Percentiles rank a stretch among this genome's conserved stretches.
Evolutionary conservation across 2,113 vertebrate species (phyloP).

Genomic region (Phaethornis superciliosus): DNA sequence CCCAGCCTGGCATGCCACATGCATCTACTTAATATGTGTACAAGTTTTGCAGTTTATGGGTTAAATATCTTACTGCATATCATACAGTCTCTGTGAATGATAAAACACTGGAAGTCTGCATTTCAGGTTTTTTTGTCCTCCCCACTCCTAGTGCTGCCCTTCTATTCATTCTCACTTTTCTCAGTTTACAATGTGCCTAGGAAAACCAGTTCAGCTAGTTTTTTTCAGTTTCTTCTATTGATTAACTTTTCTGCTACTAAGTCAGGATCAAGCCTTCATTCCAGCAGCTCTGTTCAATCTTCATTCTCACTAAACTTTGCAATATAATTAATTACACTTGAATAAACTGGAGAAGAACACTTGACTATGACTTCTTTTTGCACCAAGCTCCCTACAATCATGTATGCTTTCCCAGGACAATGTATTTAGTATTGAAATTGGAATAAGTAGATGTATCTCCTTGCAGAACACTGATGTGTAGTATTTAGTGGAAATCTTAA

Average conservation of each 20-base stretch:
- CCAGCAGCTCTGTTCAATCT: not conserved
- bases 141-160: not conserved
- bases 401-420: not conserved
- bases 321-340: not conserved
- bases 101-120: not conserved
- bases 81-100: not conserved
- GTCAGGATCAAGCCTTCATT: not conserved
- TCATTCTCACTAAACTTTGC: not conserved
- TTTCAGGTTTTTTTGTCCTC: not conserved
- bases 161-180: not conserved
- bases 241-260: constrained; percentile 16
- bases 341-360: not conserved
- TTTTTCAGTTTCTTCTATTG: not conserved
- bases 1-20: not conserved
- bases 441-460: not conserved
- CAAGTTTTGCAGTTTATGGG: not conserved
- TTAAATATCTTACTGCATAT: not conserved
- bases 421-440: not conserved
- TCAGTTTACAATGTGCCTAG: not conserved
- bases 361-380: not conserved
- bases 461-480: not conserved
- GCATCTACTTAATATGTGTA: not conserved
- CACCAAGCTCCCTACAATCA: not conserved
- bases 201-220: constrained; percentile 53
- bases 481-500: not conserved